A percentile compares a stretch with the other conserved stretches of the same genome.
These are phyloP conservation scores for Aldabrachelys gigantea DNA, from an alignment of 2,113 vertebrate species.

Conservation along the genomic window DNA sequence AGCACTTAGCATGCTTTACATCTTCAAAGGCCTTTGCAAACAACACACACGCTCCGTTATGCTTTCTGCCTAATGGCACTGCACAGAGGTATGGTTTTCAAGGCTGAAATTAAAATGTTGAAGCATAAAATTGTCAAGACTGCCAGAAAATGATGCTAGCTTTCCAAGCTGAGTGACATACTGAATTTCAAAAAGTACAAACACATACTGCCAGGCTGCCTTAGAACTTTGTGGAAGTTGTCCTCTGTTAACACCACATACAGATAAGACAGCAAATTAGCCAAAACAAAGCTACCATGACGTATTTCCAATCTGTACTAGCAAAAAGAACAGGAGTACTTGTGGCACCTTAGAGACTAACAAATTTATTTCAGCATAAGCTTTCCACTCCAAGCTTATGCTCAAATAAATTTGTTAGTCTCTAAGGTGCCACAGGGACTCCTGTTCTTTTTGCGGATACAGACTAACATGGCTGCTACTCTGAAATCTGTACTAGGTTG, in stretches of 20 bases:
- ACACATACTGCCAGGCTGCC: not conserved
- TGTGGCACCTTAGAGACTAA: no score
- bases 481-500: not conserved
- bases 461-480: no score
- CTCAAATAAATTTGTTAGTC: no score
- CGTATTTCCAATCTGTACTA: not conserved
- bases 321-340: no score
- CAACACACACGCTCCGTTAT: not conserved
- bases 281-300: conserved; percentile 19
- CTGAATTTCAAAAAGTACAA: conserved; percentile 12
- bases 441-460: no score
- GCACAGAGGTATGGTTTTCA: not conserved
- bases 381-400: no score
- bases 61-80: conserved; percentile 13
- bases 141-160: conserved; percentile 40
- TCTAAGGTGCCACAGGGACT: no score
- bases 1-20: conserved; percentile 14
- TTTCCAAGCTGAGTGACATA: conserved; percentile 31
- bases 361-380: no score
- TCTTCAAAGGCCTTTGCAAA: not conserved
- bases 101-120: not conserved
- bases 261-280: conserved; percentile 30
- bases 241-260: not conserved
- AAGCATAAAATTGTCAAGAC: not conserved
- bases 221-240: not conserved